Conservation (phyloP, 2,888 invertebrate species). For the Epistrophe grossulariae region DNA sequence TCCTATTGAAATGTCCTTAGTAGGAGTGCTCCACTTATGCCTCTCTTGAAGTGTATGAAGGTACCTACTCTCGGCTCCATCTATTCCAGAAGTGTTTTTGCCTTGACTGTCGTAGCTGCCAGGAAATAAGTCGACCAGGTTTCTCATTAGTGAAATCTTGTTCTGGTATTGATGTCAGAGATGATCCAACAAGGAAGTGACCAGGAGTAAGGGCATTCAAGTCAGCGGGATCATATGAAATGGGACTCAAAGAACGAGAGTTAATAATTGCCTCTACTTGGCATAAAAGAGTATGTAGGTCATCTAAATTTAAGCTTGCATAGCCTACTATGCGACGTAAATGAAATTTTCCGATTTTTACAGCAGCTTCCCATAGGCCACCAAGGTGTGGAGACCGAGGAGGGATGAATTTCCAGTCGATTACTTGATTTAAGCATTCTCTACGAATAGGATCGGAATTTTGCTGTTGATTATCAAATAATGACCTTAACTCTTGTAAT, state of each 20-base stretch:
- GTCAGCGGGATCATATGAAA: slow-evolving; percentile 3
- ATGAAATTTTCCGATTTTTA: neutral
- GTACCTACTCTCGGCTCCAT: too few species aligned
- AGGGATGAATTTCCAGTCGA: slow-evolving; percentile 19
- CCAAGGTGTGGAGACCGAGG: slow-evolving; percentile 38
- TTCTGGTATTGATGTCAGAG: neutral
- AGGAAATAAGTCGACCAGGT: neutral
- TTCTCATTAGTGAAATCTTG: neutral
- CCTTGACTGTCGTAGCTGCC: neutral
- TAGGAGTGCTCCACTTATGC: too few species aligned
- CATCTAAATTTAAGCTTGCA: slow-evolving; percentile 2
- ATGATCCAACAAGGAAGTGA: too few species aligned
- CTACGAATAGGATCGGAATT: neutral
- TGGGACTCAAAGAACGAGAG: slow-evolving; percentile 7
- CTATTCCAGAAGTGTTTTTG: neutral
- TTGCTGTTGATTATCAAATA: neutral
- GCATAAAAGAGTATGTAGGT: neutral
- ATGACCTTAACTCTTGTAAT: neutral
- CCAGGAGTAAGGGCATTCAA: neutral
- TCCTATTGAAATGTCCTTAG: neutral
- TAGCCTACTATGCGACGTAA: neutral
- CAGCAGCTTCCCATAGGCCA: neutral
- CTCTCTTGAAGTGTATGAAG: too few species aligned
- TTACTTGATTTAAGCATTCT: slow-evolving; percentile 15
- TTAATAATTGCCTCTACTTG: neutral